Percentiles rank a stretch among this genome's conserved stretches.
These are phyloP conservation scores for Xestobium rufovillosum DNA, from an alignment of 2,888 invertebrate species.

Conservation along the genomic window DNA sequence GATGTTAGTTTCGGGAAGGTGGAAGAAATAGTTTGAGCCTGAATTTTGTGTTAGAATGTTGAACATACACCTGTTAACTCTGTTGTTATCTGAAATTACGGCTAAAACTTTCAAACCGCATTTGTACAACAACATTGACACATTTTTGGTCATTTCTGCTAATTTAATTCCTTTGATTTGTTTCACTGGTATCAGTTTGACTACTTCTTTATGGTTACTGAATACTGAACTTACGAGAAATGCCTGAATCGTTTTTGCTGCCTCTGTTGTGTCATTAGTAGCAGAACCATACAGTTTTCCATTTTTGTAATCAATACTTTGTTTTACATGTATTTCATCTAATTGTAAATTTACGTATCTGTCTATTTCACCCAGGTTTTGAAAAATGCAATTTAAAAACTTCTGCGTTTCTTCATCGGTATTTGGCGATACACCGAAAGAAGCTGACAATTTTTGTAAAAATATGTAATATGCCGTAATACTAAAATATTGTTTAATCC, in stretches of 20 bases:
- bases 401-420: not conserved
- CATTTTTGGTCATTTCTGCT: slow-evolving; percentile 1
- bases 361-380: not conserved
- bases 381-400: not conserved
- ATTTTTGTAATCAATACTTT: not conserved
- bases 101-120: slow-evolving; percentile 1
- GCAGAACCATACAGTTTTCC: slow-evolving; percentile 1
- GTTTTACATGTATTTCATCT: not conserved
- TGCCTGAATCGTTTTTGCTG: slow-evolving; percentile 3
- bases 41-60: not conserved
- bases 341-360: not conserved
- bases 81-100: not conserved
- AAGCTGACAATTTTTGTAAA: slow-evolving; percentile 1
- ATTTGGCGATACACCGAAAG: slow-evolving; percentile 1
- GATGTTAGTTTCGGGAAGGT: not conserved
- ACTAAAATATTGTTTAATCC: not conserved
- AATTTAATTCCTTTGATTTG: slow-evolving; percentile 1
- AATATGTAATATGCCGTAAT: not conserved
- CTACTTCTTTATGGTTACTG: not conserved
- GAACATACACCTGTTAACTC: not conserved
- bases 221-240: not conserved
- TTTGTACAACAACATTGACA: not conserved
- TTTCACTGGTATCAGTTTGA: not conserved
- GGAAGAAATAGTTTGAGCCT: no score
- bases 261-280: not conserved